Evolutionary conservation across 2,113 vertebrate genomes (phyloP).

Genomic region (Irena cyanogastra): DNA sequence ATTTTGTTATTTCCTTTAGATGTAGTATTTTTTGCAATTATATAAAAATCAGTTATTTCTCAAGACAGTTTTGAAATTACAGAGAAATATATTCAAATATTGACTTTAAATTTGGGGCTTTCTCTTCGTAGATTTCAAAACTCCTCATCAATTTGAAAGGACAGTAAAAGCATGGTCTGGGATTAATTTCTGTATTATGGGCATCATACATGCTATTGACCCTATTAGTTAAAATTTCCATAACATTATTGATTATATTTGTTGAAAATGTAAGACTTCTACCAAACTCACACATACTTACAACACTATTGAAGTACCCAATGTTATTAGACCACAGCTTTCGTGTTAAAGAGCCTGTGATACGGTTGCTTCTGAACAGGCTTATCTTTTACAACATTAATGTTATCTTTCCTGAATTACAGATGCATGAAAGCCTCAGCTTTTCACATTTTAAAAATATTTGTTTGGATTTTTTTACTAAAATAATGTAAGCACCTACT

Average conservation of each 20-base stretch:
- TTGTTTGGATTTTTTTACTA: background rate
- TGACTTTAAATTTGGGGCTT: background rate
- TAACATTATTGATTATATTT: background rate
- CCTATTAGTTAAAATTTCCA: background rate
- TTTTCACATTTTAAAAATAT: background rate
- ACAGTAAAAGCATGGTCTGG: background rate
- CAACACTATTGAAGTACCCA: background rate
- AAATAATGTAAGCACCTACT: background rate
- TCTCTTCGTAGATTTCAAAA: background rate
- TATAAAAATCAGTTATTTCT: background rate
- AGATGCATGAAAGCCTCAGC: background rate
- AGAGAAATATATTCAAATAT: background rate
- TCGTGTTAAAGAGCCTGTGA: background rate
- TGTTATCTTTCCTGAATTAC: background rate
- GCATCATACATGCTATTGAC: background rate
- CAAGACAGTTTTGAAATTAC: background rate
- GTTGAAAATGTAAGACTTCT: background rate
- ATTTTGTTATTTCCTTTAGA: background rate
- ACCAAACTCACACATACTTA: background rate
- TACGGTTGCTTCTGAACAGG: background rate
- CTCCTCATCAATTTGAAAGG: background rate
- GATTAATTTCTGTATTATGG: background rate
- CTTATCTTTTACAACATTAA: background rate
- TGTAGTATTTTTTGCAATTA: background rate
- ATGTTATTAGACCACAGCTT: background rate